Conservation (phyloP, 2,113 vertebrate species). For the Platichthys flesus region DNA sequence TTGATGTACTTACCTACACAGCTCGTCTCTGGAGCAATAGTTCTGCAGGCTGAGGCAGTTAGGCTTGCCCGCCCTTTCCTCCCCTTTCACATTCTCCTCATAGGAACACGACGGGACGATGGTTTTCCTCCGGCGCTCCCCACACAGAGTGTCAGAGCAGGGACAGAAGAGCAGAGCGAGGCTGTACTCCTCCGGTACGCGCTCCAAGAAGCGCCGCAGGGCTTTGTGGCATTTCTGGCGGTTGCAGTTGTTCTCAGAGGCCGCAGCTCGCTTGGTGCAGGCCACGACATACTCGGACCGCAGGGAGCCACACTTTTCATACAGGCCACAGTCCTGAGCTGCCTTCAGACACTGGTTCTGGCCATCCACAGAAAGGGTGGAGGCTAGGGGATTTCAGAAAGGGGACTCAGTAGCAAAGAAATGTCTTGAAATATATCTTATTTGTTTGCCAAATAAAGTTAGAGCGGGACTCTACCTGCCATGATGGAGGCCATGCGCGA, state of each 20-base stretch:
- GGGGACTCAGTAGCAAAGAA: not conserved
- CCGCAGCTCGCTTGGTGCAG: slow-evolving; percentile 84
- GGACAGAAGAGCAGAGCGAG: slow-evolving; percentile 93
- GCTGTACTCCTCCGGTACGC: slow-evolving; percentile 88
- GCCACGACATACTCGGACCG: slow-evolving; percentile 90
- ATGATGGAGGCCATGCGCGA: slow-evolving; percentile 85
- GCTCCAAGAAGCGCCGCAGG: slow-evolving; percentile 92
- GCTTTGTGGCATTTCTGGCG: slow-evolving; percentile 88
- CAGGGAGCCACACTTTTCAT: slow-evolving; percentile 90
- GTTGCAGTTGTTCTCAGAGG: slow-evolving; percentile 84
- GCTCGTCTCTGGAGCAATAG: slow-evolving; percentile 87
- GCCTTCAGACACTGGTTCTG: slow-evolving; percentile 93
- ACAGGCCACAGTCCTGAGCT: slow-evolving; percentile 89
- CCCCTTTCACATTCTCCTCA: slow-evolving; percentile 74
- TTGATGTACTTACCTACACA: slow-evolving; percentile 87
- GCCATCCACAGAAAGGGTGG: slow-evolving; percentile 77
- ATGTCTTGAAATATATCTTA: not conserved
- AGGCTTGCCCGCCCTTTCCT: slow-evolving; percentile 81
- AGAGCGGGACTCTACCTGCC: slow-evolving; percentile 80
- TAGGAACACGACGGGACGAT: slow-evolving; percentile 95
- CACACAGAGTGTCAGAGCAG: slow-evolving; percentile 89
- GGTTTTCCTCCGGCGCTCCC: slow-evolving; percentile 92
- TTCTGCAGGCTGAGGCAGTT: slow-evolving; percentile 90
- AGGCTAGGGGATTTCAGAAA: slow-evolving; percentile 45
- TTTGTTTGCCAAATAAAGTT: not conserved